phyloP scores from a whole-genome alignment of 2,797 vertebrate species.

The Gymnoscopelus microlampas region DNA sequence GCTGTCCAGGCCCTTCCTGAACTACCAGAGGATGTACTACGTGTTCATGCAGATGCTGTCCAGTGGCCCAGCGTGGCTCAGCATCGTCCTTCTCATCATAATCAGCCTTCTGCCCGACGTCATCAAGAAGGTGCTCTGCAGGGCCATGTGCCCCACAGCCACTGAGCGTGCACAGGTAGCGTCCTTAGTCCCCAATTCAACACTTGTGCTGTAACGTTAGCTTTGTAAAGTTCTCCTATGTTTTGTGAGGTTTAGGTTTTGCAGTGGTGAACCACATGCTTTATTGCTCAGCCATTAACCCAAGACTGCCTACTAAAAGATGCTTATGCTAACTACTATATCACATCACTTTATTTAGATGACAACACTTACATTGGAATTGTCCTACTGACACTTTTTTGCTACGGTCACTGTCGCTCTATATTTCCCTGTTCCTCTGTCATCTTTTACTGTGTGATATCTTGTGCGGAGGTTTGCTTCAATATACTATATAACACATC shows the following conservation, averaged over 20 bases:
- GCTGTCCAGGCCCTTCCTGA: constrained; percentile 93
- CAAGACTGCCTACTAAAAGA: constrained; percentile 26
- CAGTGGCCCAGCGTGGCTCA: constrained; percentile 95
- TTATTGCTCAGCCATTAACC: constrained; percentile 45
- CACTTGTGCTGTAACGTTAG: not conserved
- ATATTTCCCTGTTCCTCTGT: too few relatives aligned
- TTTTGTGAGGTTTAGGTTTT: constrained; percentile 6
- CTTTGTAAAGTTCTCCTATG: not conserved
- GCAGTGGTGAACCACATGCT: constrained; percentile 19
- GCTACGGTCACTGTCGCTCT: too few relatives aligned
- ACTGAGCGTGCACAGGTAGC: constrained; percentile 94
- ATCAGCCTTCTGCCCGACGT: constrained; percentile 96
- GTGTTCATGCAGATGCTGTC: constrained; percentile 98
- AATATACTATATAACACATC: constrained; percentile 36
- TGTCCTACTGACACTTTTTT: too few relatives aligned
- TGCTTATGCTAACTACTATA: not conserved
- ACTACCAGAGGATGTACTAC: constrained; percentile 99
- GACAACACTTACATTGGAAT: too few relatives aligned
- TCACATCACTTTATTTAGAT: too few relatives aligned
- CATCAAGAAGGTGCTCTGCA: constrained; percentile 93
- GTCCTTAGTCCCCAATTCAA: not conserved
- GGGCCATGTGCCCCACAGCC: constrained; percentile 91
- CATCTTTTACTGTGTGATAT: constrained; percentile 5
- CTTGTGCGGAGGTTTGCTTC: constrained; percentile 19
- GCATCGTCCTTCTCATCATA: constrained; percentile 92